Evolutionary conservation across 1,140 invertebrate genomes (phyloP).

Genomic region (Vanessa atalanta): DNA sequence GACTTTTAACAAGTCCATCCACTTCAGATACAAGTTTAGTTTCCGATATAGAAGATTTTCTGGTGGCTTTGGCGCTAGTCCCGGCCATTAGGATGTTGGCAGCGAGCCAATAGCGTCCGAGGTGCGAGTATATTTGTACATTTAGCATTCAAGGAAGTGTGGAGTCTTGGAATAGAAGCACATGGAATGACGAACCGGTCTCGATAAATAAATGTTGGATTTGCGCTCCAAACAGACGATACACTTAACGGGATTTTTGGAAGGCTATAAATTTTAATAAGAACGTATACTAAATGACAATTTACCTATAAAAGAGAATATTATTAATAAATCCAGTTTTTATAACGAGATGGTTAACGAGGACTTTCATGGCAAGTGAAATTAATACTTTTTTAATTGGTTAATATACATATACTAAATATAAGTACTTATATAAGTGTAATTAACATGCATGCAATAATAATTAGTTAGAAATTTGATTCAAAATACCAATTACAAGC

Average conservation of each 20-base stretch:
- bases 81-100: constrained; percentile 77
- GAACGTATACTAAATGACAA: constrained; percentile 17
- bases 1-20: constrained; percentile 42
- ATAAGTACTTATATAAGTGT: too few relatives aligned
- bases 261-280: constrained; percentile 25
- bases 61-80: constrained; percentile 69
- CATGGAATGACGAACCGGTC: constrained; percentile 53
- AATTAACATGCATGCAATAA: too few relatives aligned
- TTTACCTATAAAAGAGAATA: constrained; percentile 18
- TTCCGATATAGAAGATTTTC: constrained; percentile 71
- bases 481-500: neutral
- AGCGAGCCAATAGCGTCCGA: constrained; percentile 60
- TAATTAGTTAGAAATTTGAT: neutral
- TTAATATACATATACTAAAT: too few relatives aligned
- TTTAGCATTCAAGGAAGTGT: constrained; percentile 79
- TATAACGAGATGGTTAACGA: constrained; percentile 9
- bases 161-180: constrained; percentile 73
- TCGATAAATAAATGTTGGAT: constrained; percentile 45
- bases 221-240: constrained; percentile 24
- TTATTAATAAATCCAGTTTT: constrained; percentile 24
- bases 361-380: constrained; percentile 21
- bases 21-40: constrained; percentile 66
- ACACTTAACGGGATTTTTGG: constrained; percentile 25
- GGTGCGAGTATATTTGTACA: constrained; percentile 76
- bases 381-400: neutral